Base-by-base conservation (phyloP, 64 coral and sea anemone species). In the Catalaphyllia jardinei region DNA sequence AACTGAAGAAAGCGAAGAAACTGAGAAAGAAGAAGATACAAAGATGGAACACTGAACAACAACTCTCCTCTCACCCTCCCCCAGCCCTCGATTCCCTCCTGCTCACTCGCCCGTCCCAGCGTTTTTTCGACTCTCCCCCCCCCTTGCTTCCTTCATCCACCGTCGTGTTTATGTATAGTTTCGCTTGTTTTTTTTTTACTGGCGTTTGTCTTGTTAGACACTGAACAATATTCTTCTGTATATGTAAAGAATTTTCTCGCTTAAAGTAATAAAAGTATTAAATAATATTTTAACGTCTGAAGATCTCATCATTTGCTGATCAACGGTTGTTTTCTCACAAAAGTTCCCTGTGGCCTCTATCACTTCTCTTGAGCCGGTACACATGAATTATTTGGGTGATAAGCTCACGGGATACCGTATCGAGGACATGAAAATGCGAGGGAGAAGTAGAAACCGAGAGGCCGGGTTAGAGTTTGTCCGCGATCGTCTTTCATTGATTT, bases 11-110 rank as follows among this genome's bases (percentile, higher is more conserved):
- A 85, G 38, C 63, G 11, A 10, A 69, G 81, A 85, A 67, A 9
- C 63, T 25, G 62, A 46, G 10, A 85, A 71, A 85, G 81, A 71
- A 1, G 60, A n/a, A 1, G 81, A 85, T 49, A 52, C 81, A 3
- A 85, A 85, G 81, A 85, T 85, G 81, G 81, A 85, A 52, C 81
- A 85, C 62, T 85, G 81, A 85, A 69, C 22, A 69, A 69, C 65
- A 27, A 69, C 22, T 10, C 22, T 10, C 20, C 22, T 7, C 4
- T 69, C 65, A 19, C 19, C 8, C 65, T 69, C 65, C 25, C 20
- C 25, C 1, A 22, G 6, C 9, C 0, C n/a, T 24, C 22, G 22
- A 10, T 11, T 69, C 65, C 65, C 65, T 69, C 22, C 11, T 6
- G 4, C 42, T 46, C 65, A 27, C 22, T 11, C 24, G 4, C 29